Conservation (phyloP, 2,113 vertebrate species). For the Mustela nigripes region DNA sequence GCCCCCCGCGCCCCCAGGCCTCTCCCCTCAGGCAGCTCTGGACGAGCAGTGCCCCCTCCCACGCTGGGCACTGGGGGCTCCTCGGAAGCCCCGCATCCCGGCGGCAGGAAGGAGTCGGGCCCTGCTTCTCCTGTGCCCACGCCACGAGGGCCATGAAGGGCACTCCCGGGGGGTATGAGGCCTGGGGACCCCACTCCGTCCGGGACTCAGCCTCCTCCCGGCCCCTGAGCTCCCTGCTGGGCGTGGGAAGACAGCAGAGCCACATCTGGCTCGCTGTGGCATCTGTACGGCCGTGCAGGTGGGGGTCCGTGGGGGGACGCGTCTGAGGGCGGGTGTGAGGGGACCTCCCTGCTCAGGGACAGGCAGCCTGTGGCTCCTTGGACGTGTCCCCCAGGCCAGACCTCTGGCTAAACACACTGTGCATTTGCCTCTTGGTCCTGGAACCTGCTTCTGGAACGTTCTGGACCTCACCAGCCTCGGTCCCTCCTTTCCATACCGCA, state of each 20-base stretch:
- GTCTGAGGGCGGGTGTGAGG: fast-evolving
- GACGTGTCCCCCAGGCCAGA: background rate
- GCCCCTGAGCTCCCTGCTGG: background rate
- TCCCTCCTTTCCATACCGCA: background rate
- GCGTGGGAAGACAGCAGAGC: background rate
- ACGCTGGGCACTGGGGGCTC: fast-evolving
- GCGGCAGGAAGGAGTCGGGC: background rate
- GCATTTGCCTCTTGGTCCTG: background rate
- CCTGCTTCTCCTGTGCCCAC: background rate
- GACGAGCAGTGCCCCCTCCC: background rate
- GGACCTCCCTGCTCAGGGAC: background rate
- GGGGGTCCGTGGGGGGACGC: fast-evolving
- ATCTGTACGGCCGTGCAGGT: fast-evolving
- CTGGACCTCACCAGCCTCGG: background rate
- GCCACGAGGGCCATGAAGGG: fast-evolving
- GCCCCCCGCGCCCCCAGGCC: fast-evolving
- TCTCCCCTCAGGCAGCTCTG: fast-evolving
- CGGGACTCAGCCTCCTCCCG: background rate
- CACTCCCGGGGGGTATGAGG: background rate
- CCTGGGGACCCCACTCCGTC: background rate
- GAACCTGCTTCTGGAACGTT: background rate
- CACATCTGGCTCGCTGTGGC: background rate
- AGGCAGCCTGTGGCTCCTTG: background rate
- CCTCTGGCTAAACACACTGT: background rate
- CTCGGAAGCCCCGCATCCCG: background rate